Evolutionary conservation across 2,113 vertebrate genomes (phyloP).

Genomic region (Hippolais icterina): DNA sequence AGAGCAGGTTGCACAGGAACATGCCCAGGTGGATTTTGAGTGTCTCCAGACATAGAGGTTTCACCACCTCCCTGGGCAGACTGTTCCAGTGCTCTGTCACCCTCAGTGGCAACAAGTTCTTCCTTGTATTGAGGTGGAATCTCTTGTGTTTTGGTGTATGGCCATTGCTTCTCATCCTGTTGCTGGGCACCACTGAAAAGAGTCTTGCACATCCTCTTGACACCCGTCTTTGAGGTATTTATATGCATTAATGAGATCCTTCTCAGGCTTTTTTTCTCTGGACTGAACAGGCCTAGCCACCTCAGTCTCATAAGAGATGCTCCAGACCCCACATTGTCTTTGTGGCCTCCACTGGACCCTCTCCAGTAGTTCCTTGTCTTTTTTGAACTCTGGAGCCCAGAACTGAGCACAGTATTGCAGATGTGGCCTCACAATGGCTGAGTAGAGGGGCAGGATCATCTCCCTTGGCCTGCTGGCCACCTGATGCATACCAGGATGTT

Average conservation of each 20-base stretch:
- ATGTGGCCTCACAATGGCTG: neutral
- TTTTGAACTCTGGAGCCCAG: neutral
- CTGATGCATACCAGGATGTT: neutral
- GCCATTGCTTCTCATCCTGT: neutral
- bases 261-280: neutral
- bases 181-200: neutral
- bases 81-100: neutral
- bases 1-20: neutral
- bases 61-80: neutral
- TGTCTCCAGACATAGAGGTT: neutral
- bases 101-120: neutral
- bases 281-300: neutral
- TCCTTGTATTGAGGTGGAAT: neutral
- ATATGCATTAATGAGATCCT: neutral
- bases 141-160: neutral
- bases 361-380: neutral
- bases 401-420: neutral
- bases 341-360: neutral
- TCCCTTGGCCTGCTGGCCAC: neutral
- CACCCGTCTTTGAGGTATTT: neutral
- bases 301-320: neutral
- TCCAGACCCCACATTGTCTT: neutral
- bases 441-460: neutral
- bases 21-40: neutral
- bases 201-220: neutral